Percentiles rank a stretch among this genome's conserved stretches.
Conservation (phyloP, 2,113 vertebrate species). For the Menura novaehollandiae region DNA sequence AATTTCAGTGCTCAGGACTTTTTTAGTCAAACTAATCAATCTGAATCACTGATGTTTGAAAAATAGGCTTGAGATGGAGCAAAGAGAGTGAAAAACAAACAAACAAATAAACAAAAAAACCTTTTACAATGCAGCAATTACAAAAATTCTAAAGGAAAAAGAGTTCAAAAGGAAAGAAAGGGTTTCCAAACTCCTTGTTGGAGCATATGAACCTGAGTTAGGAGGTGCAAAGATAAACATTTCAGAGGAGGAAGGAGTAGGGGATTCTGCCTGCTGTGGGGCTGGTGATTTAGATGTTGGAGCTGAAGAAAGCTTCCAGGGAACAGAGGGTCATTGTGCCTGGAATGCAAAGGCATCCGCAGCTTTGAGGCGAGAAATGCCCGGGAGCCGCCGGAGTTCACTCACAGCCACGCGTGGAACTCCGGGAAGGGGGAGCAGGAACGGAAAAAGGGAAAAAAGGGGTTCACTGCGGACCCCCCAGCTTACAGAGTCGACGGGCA, state of each 20-base stretch:
- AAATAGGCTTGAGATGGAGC: background rate
- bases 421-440: background rate
- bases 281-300: background rate
- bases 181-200: slow-evolving; percentile 9
- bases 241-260: background rate
- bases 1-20: slow-evolving; percentile 38
- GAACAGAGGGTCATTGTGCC: slow-evolving; percentile 33
- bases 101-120: background rate
- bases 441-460: background rate
- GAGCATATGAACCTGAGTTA: background rate
- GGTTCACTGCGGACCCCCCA: background rate
- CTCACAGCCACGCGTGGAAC: slow-evolving; percentile 11
- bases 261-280: slow-evolving; percentile 9
- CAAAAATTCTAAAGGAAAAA: slow-evolving; percentile 41
- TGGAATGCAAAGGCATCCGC: slow-evolving; percentile 53
- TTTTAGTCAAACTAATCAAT: background rate
- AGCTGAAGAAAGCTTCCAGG: background rate
- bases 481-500: background rate
- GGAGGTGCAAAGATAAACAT: slow-evolving; percentile 23
- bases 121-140: background rate
- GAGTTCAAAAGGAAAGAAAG: background rate
- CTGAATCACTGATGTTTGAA: slow-evolving; percentile 30
- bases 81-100: background rate
- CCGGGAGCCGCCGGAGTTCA: slow-evolving; percentile 9
- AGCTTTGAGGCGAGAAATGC: background rate